A percentile compares a stretch with the other conserved stretches of the same genome.
Evolutionary conservation across 2,113 vertebrate genomes (phyloP).

Genomic region (Phyllostomus hastatus): DNA sequence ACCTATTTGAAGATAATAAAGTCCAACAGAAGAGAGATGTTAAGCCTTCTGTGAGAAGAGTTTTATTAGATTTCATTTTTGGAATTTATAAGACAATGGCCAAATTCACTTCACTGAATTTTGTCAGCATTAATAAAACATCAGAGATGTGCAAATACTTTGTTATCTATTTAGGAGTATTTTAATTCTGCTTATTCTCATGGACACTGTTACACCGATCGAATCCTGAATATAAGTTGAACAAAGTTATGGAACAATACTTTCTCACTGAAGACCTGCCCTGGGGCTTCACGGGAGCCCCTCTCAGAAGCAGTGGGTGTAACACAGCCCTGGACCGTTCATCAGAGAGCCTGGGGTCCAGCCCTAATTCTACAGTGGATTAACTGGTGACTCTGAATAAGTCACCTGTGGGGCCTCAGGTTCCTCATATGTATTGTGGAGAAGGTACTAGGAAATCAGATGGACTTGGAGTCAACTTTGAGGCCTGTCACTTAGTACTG

Average conservation of each 20-base stretch:
- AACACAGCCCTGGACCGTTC: neutral
- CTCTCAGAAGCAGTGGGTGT: neutral
- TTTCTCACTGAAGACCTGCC: neutral
- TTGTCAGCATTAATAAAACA: neutral
- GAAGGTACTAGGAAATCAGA: neutral
- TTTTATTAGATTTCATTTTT: neutral
- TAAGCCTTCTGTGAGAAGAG: neutral
- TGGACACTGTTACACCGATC: neutral
- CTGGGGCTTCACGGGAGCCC: neutral
- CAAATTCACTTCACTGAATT: neutral
- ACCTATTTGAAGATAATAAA: neutral
- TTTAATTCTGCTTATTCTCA: neutral
- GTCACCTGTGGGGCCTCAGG: neutral
- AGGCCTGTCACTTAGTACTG: neutral
- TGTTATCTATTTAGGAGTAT: neutral
- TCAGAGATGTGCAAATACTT: neutral
- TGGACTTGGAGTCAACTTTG: neutral
- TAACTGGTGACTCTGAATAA: neutral
- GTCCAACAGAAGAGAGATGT: neutral
- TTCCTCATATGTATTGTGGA: neutral
- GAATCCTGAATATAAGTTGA: neutral
- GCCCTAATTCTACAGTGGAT: too few species aligned
- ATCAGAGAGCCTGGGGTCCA: neutral
- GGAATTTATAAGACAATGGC: neutral
- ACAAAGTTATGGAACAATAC: neutral